A percentile compares a stretch with the other conserved stretches of the same genome.
phyloP scores from a whole-genome alignment of 1,140 invertebrate species.

The Kradibia gibbosae region DNA sequence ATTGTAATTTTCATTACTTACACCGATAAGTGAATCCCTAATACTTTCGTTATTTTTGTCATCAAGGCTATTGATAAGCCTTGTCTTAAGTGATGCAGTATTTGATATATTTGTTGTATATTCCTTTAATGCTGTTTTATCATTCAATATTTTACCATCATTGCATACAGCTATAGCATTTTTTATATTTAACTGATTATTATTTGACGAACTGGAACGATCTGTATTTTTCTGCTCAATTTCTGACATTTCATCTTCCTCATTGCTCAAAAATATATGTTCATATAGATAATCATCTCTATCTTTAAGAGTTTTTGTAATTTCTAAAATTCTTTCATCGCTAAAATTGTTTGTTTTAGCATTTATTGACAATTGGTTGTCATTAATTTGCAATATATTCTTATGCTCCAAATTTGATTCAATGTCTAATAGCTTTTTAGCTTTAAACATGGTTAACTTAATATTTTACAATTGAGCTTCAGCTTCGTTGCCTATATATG shows the following conservation, averaged over 20 bases:
- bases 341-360: neutral
- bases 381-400: neutral
- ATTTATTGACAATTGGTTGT: neutral
- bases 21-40: neutral
- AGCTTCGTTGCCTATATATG: neutral
- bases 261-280: constrained; percentile 10
- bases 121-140: neutral
- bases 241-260: constrained; percentile 9
- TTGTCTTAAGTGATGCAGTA: neutral
- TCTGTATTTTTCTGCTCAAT: neutral
- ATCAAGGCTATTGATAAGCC: neutral
- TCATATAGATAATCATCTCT: constrained; percentile 28
- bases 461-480: neutral
- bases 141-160: neutral
- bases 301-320: constrained; percentile 29
- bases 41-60: neutral
- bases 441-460: neutral
- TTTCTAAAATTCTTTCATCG: neutral
- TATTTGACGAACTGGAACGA: neutral
- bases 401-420: neutral
- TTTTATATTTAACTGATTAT: neutral
- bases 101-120: neutral
- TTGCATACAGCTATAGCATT: neutral
- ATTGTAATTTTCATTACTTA: neutral
- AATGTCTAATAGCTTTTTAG: neutral